Evolutionary conservation across 2,113 vertebrate species (phyloP).

Genomic region (Silurus asotus): DNA sequence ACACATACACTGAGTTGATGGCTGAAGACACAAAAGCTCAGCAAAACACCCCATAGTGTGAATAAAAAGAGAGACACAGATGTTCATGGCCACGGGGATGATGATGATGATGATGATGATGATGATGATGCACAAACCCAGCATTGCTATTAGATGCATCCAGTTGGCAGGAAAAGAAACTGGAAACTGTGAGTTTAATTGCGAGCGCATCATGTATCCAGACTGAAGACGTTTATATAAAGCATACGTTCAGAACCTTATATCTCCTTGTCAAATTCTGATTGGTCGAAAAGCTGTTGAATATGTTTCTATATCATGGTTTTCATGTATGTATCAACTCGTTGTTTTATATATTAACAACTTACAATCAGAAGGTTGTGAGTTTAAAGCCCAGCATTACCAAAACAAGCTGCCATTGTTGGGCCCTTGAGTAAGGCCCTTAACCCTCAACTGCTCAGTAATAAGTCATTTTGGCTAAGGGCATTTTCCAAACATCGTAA

Average conservation of each 20-base stretch:
- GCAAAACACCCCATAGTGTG: not conserved
- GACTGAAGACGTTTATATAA: not conserved
- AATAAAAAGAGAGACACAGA: conserved; percentile 31
- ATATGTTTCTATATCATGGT: not conserved
- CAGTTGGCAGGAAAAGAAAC: conserved; percentile 11
- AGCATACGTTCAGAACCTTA: not conserved
- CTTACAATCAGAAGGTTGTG: not conserved
- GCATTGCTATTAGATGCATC: conserved; percentile 11
- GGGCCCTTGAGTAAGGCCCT: too few species aligned
- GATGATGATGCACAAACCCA: conserved; percentile 8
- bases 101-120: not conserved
- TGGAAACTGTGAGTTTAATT: conserved; percentile 35
- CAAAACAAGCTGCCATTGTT: too few species aligned
- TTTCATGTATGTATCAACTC: not conserved
- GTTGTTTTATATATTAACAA: not conserved
- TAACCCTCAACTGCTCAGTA: too few species aligned
- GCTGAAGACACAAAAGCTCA: conserved; percentile 4
- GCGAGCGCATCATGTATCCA: not conserved
- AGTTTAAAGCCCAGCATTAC: too few species aligned
- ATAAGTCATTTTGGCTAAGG: too few species aligned
- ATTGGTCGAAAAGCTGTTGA: not conserved
- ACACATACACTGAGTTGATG: not conserved
- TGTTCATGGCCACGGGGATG: conserved; percentile 42
- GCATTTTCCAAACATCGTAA: too few species aligned
- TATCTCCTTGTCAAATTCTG: not conserved